Evolutionary conservation across 2,797 vertebrate genomes (phyloP), one percentile per base, ranked within the genome.

Genomic region (Arctocebus calabarensis): DNA sequence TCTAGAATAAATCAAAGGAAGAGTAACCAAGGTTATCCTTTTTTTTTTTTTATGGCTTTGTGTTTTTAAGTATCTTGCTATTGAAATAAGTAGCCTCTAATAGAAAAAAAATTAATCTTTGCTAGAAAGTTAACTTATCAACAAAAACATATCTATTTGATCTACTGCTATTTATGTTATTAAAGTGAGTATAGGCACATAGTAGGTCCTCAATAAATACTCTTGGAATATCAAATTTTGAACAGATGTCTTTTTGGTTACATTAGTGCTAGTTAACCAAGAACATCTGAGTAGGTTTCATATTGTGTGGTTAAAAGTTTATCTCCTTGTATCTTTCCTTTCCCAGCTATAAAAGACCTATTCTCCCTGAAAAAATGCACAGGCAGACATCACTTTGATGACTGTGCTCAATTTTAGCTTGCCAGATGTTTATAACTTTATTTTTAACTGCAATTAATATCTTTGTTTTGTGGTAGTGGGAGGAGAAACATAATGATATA

Each of bases 391-490:
- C 0, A 0, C 9, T 66, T 91, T 92, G 37, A 71, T 87, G n/a
- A 9, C 23, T 92, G 12, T 66, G 84, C 77, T 95, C 64, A 84
- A 14, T 83, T 86, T 96, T 59, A 87, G 29, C 45, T 92, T 91
- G 34, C 55, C 61, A 89, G 81, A 73, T 13, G 14, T 40, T 93
- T 90, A 27, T 89, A 81, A 79, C 2, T 84, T 96, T 88, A 91
- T 90, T 92, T 91, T 97, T 78, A 7, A 86, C 57, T 34, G 4
- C 45, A 61, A 73, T 96, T 92, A 94, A 89, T 94, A 81, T 73
- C 62, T 97, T 94, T 83, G n/a, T 71, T 55, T 95, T 95, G 75
- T 10, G 45, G 68, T 81, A 34, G 2, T 68, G 12, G 78, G n/a
- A 88, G 43, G 48, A 94, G 34, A 88, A 94, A 89, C 37, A 57